Conservation (phyloP, 2,888 invertebrate genomes). For the Myopa testacea region DNA sequence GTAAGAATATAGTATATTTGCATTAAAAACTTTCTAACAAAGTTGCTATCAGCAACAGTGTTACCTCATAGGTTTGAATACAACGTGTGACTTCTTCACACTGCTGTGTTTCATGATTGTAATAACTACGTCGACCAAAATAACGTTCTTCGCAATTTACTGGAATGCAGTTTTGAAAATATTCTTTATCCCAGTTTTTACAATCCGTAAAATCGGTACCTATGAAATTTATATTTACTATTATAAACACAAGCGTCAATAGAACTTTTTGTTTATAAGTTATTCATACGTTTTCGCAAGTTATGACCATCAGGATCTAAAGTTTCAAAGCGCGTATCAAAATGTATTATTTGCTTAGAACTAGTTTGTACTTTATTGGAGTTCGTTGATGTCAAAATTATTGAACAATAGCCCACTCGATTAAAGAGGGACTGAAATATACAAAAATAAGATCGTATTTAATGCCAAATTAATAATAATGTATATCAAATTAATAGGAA, state of each 20-base stretch:
- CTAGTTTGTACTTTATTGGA: conserved; percentile 49
- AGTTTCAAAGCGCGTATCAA: conserved; percentile 59
- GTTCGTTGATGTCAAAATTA: conserved; percentile 55
- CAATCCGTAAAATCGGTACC: conserved; percentile 55
- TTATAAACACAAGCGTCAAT: not conserved
- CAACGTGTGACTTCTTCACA: conserved; percentile 56
- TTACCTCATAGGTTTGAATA: conserved; percentile 40
- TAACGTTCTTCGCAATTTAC: conserved; percentile 72
- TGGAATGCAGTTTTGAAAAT: conserved; percentile 69
- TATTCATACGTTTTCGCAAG: conserved; percentile 48
- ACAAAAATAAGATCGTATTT: not conserved
- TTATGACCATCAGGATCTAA: conserved; percentile 54
- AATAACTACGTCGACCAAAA: conserved; percentile 70
- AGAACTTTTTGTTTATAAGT: not conserved
- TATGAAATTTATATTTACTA: conserved; percentile 23
- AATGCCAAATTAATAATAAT: not conserved
- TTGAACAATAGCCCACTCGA: conserved; percentile 62
- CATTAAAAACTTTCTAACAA: not conserved
- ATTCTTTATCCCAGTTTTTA: conserved; percentile 68
- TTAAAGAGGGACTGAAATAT: conserved; percentile 59
- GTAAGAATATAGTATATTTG: not conserved
- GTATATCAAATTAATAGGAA: not conserved
- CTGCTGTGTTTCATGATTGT: conserved; percentile 61
- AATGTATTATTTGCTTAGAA: conserved; percentile 51
- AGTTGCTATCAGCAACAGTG: not conserved